These are phyloP conservation scores for Hemicentrotus pulcherrimus DNA, from an alignment of 35 echinoderm and acorn worm genomes.

Conservation along the genomic window DNA sequence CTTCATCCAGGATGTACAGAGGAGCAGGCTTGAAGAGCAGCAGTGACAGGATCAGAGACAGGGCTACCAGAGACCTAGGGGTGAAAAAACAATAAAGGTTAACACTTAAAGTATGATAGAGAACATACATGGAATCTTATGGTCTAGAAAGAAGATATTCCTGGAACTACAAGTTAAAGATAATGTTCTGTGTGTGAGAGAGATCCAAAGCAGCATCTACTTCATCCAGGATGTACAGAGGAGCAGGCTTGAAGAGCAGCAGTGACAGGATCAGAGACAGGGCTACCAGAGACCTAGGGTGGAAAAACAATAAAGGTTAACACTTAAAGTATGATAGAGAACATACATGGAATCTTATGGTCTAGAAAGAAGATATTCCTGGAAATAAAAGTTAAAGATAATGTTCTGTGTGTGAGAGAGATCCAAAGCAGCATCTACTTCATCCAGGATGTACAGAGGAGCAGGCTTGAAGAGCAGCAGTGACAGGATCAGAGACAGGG, in stretches of 20 bases:
- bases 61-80: conserved; percentile 60
- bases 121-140: too few species aligned
- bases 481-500: conserved; percentile 90
- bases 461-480: conserved; percentile 99
- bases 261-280: conserved; percentile 94
- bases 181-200: conserved; percentile 94
- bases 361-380: too few species aligned
- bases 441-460: conserved; percentile 97
- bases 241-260: conserved; percentile 95
- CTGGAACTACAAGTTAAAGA: conserved; percentile 37
- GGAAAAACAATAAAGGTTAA: too few species aligned
- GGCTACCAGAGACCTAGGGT: conserved; percentile 56
- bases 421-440: conserved; percentile 96
- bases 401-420: conserved; percentile 99
- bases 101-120: too few species aligned
- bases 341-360: too few species aligned
- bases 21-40: conserved; percentile 92
- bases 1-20: conserved; percentile 63
- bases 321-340: too few species aligned
- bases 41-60: conserved; percentile 95
- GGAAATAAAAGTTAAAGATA: too few species aligned
- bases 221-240: conserved; percentile 60
- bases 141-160: too few species aligned
- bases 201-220: too few species aligned
- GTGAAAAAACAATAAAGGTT: too few species aligned